These are phyloP conservation scores for Petaurus breviceps DNA, from an alignment of 2,113 vertebrate species.

Conservation along the genomic window DNA sequence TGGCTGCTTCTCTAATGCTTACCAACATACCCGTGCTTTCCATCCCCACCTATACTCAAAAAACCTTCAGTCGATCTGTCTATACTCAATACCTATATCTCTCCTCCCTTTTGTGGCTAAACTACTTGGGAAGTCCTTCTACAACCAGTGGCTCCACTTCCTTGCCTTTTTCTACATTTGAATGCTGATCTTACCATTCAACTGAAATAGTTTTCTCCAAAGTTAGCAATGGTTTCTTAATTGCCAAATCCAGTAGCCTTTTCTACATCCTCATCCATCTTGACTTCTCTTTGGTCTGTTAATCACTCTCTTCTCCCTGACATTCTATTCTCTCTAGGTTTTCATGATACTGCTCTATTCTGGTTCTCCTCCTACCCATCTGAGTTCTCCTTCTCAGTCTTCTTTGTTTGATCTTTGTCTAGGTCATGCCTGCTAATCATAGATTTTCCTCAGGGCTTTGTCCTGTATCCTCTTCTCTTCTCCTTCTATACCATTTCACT, in stretches of 20 bases:
- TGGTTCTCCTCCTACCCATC: no score
- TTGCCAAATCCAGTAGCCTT: not conserved
- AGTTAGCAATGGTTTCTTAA: not conserved
- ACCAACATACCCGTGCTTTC: not conserved
- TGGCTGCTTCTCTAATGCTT: not conserved
- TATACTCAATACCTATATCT: not conserved
- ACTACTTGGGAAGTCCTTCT: not conserved
- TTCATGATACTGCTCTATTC: not conserved
- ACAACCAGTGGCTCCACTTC: not conserved
- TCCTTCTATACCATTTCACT: not conserved
- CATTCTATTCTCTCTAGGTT: not conserved
- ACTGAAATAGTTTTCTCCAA: not conserved
- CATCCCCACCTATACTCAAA: no score
- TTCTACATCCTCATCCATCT: not conserved
- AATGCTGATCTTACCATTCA: not conserved
- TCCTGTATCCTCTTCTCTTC: not conserved
- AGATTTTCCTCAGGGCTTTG: not conserved
- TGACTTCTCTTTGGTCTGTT: not conserved
- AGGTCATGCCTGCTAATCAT: not conserved
- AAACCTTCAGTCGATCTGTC: not conserved
- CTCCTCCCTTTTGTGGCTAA: not conserved
- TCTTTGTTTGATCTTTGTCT: not conserved
- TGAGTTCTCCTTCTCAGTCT: not conserved
- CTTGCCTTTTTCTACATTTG: not conserved
- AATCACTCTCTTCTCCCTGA: not conserved